A percentile compares a stretch with the other conserved stretches of the same genome.
phyloP scores from a whole-genome alignment of 2,797 vertebrate species.

The Spinus pinus region DNA sequence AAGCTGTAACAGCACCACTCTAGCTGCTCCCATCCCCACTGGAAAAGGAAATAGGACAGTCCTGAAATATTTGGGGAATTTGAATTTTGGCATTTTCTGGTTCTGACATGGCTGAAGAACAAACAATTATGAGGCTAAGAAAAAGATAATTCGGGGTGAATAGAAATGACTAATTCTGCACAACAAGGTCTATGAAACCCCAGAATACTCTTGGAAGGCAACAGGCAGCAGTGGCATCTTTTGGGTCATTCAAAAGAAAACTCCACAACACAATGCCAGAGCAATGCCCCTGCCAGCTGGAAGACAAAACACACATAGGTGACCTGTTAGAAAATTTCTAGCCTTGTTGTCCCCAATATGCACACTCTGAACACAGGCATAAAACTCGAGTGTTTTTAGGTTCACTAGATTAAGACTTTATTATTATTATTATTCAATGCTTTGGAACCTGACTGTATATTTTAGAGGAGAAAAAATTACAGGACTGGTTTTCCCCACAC shows the following conservation, averaged over 20 bases:
- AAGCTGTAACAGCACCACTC: background rate
- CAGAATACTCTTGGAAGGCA: background rate
- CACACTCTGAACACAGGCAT: background rate
- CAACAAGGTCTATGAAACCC: background rate
- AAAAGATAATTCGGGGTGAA: background rate
- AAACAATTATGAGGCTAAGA: background rate
- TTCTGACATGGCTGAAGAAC: background rate
- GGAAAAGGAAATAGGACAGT: background rate
- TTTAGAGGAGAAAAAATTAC: background rate
- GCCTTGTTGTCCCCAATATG: background rate
- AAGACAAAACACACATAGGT: background rate
- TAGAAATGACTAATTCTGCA: background rate
- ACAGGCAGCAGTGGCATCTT: background rate
- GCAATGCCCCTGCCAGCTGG: background rate
- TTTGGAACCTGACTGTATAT: constrained; percentile 16
- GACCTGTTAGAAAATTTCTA: background rate
- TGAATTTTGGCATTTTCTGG: background rate
- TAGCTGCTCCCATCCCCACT: background rate
- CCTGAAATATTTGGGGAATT: background rate
- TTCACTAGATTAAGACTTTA: background rate
- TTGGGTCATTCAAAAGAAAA: background rate
- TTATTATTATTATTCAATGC: background rate
- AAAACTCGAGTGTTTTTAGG: background rate
- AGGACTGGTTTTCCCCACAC: background rate
- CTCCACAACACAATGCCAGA: background rate